Evolutionary conservation across 2,113 vertebrate genomes (phyloP), one percentile per base, ranked within the genome.

Genomic region (Hydropotes inermis): DNA sequence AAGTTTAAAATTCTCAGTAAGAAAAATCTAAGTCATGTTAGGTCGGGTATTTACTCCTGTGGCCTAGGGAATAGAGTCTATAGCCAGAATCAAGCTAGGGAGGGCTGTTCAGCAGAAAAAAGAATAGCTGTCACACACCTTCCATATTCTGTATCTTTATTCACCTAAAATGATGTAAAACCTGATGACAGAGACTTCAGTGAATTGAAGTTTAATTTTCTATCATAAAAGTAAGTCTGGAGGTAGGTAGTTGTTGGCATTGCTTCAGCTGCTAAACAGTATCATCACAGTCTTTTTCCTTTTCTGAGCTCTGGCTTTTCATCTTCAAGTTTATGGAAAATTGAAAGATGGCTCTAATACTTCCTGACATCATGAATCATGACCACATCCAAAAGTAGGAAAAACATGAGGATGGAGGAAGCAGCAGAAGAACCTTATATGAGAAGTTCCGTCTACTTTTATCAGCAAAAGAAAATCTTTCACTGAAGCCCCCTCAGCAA

Each of bases 231-330:
- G 11, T 94, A 92, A 79, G 36, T 25, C 50, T 89, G 36, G 54
- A 64, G 6, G 45, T 67, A 50, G 45, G 33, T 36, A 39, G 7
- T 61, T 81, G 33, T n/a, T 86, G 27, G 16, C 45, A 67, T 47
- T 85, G 19, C 3, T 93, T 82, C 87, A 54, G 52, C 60, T 81
- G 27, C 85, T 92, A 28, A 50, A 33, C 19, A 92, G 15, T 88
- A 45, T 50, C 43, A 43, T 84, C n/a, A 50, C 5, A 81, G 36
- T 30, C 55, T 89, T 52, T 94, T 89, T 81, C 45, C 19, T 55
- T 92, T 89, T 19, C 50, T 74, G 27, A 95, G 67, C 60, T 97
- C 81, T 87, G 36, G 52, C 16, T 88, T 89, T 86, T 92, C 70
- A 82, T 81, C 55, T 76, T 96, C 67, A 81, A 92, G 67, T 43